These are phyloP conservation scores for Pterocles gutturalis DNA, from an alignment of 2,113 vertebrate species.

Conservation along the genomic window DNA sequence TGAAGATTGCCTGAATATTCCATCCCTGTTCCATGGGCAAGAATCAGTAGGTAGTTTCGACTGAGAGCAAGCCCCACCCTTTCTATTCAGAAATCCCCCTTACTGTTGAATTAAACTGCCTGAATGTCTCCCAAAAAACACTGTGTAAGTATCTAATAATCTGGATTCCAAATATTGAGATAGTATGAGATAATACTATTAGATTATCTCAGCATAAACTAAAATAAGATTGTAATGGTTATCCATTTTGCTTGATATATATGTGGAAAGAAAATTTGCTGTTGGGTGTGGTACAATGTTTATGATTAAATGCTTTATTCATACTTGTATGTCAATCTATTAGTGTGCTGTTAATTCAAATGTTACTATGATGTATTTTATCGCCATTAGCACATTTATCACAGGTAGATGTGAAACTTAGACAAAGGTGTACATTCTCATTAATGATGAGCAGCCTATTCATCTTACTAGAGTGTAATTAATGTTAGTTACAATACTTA, in stretches of 20 bases:
- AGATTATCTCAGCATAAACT: neutral
- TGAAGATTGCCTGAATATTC: neutral
- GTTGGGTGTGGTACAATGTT: constrained; percentile 75
- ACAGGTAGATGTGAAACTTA: constrained; percentile 88
- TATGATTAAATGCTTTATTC: constrained; percentile 87
- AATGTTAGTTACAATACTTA: constrained; percentile 85
- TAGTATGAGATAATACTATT: neutral
- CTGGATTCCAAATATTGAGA: neutral
- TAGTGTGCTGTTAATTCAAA: constrained; percentile 84
- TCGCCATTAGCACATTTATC: constrained; percentile 89
- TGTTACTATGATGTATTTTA: constrained; percentile 88
- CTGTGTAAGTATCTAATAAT: neutral
- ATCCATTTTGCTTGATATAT: constrained; percentile 48
- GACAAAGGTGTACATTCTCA: constrained; percentile 90
- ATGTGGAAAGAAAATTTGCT: constrained; percentile 69
- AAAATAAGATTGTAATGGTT: constrained; percentile 41
- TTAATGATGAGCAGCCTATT: constrained; percentile 91
- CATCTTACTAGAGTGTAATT: constrained; percentile 85
- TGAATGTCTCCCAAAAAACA: neutral
- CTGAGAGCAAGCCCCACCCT: constrained; percentile 5
- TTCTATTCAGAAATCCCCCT: constrained; percentile 37
- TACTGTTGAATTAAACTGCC: constrained; percentile 14
- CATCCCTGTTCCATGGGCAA: neutral
- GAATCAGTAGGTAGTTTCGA: neutral
- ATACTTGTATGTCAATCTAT: constrained; percentile 85